Evolutionary conservation across 2,113 vertebrate genomes (phyloP).

Genomic region (Origma solitaria): DNA sequence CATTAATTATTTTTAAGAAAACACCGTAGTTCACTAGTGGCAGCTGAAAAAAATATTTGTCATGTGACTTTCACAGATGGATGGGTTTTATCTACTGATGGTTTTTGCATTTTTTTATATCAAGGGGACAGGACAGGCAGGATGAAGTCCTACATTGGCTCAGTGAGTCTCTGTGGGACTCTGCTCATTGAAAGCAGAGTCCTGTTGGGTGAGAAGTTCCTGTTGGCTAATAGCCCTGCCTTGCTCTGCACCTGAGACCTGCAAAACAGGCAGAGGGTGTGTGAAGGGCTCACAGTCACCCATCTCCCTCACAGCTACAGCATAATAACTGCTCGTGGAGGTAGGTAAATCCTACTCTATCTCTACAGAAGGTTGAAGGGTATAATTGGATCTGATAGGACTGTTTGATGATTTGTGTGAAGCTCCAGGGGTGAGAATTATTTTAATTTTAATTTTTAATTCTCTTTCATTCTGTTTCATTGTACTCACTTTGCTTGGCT

Average conservation of each 20-base stretch:
- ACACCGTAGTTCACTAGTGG: neutral
- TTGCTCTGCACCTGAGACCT: neutral
- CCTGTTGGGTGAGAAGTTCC: neutral
- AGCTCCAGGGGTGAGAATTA: neutral
- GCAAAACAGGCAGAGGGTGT: neutral
- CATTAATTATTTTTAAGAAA: neutral
- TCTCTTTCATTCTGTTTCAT: neutral
- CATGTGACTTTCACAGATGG: neutral
- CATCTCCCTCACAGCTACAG: neutral
- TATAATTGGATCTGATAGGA: neutral
- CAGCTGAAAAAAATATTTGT: neutral
- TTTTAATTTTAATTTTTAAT: neutral
- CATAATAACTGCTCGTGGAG: rapidly evolving
- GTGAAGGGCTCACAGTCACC: neutral
- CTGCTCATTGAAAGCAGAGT: neutral
- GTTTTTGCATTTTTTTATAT: neutral
- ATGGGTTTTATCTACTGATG: neutral
- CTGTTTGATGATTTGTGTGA: neutral
- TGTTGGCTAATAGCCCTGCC: neutral
- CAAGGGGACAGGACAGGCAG: neutral
- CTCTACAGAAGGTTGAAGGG: rapidly evolving
- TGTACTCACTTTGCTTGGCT: neutral
- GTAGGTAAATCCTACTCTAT: rapidly evolving
- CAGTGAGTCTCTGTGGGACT: neutral
- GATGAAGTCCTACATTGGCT: no score